A percentile compares a stretch with the other conserved stretches of the same genome.
These are phyloP conservation scores for Drosophila putrida DNA, from an alignment of 2,888 invertebrate genomes.

Conservation along the genomic window DNA sequence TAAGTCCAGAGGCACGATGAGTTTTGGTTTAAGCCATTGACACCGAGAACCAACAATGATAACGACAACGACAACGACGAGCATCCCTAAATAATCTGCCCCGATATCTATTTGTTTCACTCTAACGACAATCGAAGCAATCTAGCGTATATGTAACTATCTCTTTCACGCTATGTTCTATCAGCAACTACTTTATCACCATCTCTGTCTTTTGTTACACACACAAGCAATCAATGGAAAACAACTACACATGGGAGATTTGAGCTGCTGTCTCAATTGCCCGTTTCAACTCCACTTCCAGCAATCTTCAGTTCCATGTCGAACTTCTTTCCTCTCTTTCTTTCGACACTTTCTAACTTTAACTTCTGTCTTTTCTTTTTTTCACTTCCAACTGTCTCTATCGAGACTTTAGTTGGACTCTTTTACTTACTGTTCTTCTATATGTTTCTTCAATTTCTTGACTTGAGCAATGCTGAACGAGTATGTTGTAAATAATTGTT, in stretches of 20 bases:
- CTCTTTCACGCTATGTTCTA: conserved; percentile 23
- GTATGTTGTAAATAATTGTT: conserved; percentile 83
- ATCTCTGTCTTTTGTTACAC: conserved; percentile 21
- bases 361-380: conserved; percentile 11
- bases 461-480: conserved; percentile 65
- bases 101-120: conserved; percentile 41
- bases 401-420: conserved; percentile 21
- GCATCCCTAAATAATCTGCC: conserved; percentile 44
- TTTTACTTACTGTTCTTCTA: conserved; percentile 21
- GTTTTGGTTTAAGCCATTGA: conserved; percentile 29
- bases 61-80: conserved; percentile 45
- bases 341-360: conserved; percentile 1
- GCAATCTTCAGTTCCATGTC: not conserved
- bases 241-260: conserved; percentile 62
- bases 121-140: conserved; percentile 64
- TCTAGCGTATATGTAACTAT: conserved; percentile 49
- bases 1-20: conserved; percentile 42
- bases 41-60: conserved; percentile 4
- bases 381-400: conserved; percentile 26
- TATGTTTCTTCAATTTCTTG: conserved; percentile 31
- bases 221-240: conserved; percentile 36
- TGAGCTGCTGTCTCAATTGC: conserved; percentile 62
- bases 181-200: conserved; percentile 34
- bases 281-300: conserved; percentile 35
- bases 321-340: not conserved